Base-by-base conservation (phyloP, 2,797 vertebrate genomes). In the Ptychadena robeensis region DNA sequence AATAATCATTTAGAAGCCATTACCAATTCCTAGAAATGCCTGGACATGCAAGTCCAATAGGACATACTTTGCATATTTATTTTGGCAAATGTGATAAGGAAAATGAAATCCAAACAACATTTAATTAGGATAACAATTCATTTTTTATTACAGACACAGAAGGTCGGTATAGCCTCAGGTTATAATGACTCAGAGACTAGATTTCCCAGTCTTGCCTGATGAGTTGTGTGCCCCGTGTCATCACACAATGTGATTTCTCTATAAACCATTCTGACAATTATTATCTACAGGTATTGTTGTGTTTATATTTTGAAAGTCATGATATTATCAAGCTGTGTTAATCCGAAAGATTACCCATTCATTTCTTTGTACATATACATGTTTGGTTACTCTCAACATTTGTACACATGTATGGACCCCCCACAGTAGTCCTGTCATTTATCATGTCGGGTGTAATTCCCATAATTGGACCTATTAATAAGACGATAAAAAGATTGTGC, bases 1-100 rank as follows among this genome's bases (percentile, higher is more conserved):
- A 61, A 28, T 74, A 53, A 53, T 53, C 18, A 22, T 72, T 48
- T 63, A 63, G 35, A 68, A 63, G 28, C 59, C 73, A 70, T 35
- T 69, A 82, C n/a, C 37, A 31, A 35, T 85, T 85, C 82, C 64
- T 48, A 63, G 64, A 75, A 85, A 85, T 65, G 28, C 9, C 14
- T 48, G 30, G 64, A 64, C 71, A 69, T 7, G 15, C 11, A 32
- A 44, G 40, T 11, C 25, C 12, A 61, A 65, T 22, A 78, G 4
- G 30, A n/a, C 28, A 40, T 53, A 59, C 81, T 82, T 70, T 68
- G 22, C 40, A 63, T 70, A 71, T 81, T 73, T 18, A 81, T 57
- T 44, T 9, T 11, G 37, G 10, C 18, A 72, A 73, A 81, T 30
- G 35, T n/a, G 44, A 81, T 81, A 81, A 81, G 34, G 44, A 48